Base-by-base conservation (phyloP, 2,888 invertebrate species). In the Saturnia pavonia region DNA sequence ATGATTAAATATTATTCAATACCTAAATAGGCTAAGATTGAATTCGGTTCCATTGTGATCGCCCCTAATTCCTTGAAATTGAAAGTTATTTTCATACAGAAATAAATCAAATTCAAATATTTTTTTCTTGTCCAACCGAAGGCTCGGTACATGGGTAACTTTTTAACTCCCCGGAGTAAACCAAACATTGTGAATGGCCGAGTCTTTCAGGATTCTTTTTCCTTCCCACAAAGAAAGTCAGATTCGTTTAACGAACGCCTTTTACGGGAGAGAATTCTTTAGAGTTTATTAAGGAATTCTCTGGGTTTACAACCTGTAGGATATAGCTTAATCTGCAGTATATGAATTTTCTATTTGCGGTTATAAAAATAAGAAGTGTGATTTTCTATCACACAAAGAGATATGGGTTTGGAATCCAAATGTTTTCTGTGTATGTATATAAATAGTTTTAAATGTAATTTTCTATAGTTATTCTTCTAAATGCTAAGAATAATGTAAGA, bases 211-310 rank as follows among this genome's bases (percentile, higher is more conserved):
- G 85, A 82, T 82, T 87, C 84, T 85, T 85, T 87, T 90, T 88
- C 85, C 85, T 86, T 85, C 79, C 86, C 84, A 86, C 88, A 89
- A 89, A 89, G 88, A 87, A 89, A 89, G 85, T 85, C 84, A 86
- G 87, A 88, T 88, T 88, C 86, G 86, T 89, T 89, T 87, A 90
- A 88, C 85, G 86, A 88, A 87, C 85, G 84, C 80, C 84, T 85
- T 89, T 88, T 89, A 84, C 83, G 80, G 80, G 81, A 80, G 79
- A 88, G 88, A 89, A 80, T 88, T 89, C 87, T 89, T 87, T 87
- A 87, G 85, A 86, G 88, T 88, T 89, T 88, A 88, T 90, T 88
- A 89, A 86, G 86, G 85, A 76, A 34, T 71, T 11, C 34, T 66
- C 34, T 22, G 25, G 67, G 22, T 27, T 69, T 54, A 25, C 57